Evolutionary conservation across 2,113 vertebrate genomes (phyloP).

Genomic region (Pelobates fuscus): DNA sequence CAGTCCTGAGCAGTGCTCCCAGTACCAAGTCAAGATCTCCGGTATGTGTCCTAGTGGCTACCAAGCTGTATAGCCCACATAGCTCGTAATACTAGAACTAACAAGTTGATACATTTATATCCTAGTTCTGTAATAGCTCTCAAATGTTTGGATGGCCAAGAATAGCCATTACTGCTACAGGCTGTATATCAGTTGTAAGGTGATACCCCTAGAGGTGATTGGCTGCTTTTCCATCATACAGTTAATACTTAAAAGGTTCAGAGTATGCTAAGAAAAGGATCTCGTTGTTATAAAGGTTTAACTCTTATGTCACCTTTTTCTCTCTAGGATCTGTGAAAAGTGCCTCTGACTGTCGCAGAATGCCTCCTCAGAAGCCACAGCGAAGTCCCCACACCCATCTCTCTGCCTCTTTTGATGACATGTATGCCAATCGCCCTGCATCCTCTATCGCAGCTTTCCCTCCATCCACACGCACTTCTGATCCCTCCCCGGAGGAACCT

Average conservation of each 20-base stretch:
- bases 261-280: no score
- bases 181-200: no score
- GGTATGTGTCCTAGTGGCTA: background rate
- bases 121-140: no score
- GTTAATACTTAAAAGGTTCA: no score
- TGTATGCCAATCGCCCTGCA: slow-evolving; percentile 45
- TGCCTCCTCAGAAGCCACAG: slow-evolving; percentile 85
- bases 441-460: slow-evolving; percentile 59
- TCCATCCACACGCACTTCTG: slow-evolving; percentile 63
- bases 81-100: no score
- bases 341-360: slow-evolving; percentile 76
- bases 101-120: no score
- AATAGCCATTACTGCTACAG: no score
- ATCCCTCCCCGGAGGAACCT: slow-evolving; percentile 70
- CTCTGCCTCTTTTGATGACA: slow-evolving; percentile 71
- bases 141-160: no score
- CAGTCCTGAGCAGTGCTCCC: no score
- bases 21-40: background rate
- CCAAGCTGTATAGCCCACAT: background rate
- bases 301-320: background rate
- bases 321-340: slow-evolving; percentile 76
- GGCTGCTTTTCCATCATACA: no score
- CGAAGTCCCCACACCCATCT: slow-evolving; percentile 88
- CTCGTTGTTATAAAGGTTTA: no score
- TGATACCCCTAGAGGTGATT: no score